Conservation (phyloP, 2,797 vertebrate species). For the Adelosebastes latens region DNA sequence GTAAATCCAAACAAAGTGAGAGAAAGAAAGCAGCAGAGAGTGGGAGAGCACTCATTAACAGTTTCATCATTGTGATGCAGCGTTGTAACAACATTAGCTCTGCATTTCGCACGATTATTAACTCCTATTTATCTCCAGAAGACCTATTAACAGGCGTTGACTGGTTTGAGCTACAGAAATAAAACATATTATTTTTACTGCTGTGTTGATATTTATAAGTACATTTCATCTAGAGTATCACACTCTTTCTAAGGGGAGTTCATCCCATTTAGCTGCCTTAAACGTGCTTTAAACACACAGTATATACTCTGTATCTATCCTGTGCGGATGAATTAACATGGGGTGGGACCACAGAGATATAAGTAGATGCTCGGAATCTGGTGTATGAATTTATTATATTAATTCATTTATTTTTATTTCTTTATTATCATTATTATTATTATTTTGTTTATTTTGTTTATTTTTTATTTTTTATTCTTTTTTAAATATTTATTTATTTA, state of each 20-base stretch:
- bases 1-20: background rate
- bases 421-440: no score
- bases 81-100: slow-evolving; percentile 22
- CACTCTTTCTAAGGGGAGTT: background rate
- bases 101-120: background rate
- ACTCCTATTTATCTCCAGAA: slow-evolving; percentile 10
- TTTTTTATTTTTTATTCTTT: no score
- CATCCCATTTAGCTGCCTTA: background rate
- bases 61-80: slow-evolving; percentile 8
- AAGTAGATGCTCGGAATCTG: no score
- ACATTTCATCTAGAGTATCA: background rate
- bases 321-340: no score
- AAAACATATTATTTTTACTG: background rate
- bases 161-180: background rate
- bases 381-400: no score
- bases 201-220: slow-evolving; percentile 1
- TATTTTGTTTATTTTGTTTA: no score
- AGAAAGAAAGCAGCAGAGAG: background rate
- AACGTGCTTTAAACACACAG: no score
- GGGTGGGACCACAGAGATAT: no score
- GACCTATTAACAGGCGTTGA: slow-evolving; percentile 1
- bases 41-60: slow-evolving; percentile 25
- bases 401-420: no score
- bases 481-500: no score
- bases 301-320: no score